Percentiles rank a stretch among this genome's conserved stretches.
Conservation (phyloP, 2,888 invertebrate genomes). For the Mylabris sibirica region DNA sequence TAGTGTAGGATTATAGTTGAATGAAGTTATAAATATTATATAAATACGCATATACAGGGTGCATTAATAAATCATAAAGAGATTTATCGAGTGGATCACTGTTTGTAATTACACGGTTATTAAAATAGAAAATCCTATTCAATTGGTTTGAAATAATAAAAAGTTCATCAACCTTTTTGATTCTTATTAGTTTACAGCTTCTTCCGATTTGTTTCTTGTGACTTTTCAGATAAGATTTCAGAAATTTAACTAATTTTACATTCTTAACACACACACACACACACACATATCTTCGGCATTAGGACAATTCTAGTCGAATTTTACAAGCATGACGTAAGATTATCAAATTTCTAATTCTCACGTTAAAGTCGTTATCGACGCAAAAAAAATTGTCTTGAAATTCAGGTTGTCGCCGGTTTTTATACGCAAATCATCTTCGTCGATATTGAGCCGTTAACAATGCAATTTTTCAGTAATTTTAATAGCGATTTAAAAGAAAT, state of each 20-base stretch:
- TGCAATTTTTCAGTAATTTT: too few species aligned
- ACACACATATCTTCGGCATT: neutral
- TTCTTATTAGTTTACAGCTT: too few species aligned
- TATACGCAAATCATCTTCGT: neutral
- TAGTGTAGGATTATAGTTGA: neutral
- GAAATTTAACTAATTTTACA: too few species aligned
- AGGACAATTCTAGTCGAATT: neutral
- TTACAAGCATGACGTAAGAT: neutral
- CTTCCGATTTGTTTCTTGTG: too few species aligned
- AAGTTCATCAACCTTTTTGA: neutral
- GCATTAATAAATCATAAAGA: constrained; percentile 5
- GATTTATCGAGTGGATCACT: constrained; percentile 6
- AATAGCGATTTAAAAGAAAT: too few species aligned
- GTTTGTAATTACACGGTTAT: constrained; percentile 3
- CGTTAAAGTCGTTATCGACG: neutral
- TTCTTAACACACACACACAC: too few species aligned
- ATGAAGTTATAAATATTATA: constrained; percentile 6
- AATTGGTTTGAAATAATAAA: neutral
- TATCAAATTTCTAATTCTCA: neutral
- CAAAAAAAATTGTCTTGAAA: neutral
- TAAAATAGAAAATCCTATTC: constrained; percentile 4
- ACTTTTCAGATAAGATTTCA: too few species aligned
- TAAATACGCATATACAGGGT: constrained; percentile 8
- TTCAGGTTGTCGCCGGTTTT: neutral
- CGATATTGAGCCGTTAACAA: too few species aligned